A percentile compares a stretch with the other conserved stretches of the same genome.
These are phyloP conservation scores for Petroica traversi DNA, from an alignment of 2,113 vertebrate genomes.

Conservation along the genomic window DNA sequence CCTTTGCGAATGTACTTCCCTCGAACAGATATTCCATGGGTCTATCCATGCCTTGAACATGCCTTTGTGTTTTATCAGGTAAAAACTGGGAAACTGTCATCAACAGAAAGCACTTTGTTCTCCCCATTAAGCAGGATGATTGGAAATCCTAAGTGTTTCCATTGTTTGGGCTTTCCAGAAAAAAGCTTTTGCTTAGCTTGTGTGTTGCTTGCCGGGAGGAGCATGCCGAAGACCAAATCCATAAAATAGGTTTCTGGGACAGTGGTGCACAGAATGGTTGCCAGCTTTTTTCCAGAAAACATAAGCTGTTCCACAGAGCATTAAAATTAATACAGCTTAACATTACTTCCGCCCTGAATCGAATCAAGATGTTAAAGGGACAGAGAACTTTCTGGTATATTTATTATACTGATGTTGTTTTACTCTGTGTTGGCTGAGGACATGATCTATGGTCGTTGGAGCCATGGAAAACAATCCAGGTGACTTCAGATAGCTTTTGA, in stretches of 20 bases:
- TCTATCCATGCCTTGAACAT: not conserved
- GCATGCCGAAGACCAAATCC: not conserved
- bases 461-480: not conserved
- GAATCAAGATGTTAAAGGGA: conserved; percentile 24
- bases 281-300: conserved; percentile 47
- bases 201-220: not conserved
- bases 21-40: not conserved
- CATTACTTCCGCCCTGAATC: conserved; percentile 32
- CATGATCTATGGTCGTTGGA: not conserved
- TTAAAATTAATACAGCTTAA: conserved; percentile 57
- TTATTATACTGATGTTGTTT: not conserved
- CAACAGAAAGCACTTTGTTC: not conserved
- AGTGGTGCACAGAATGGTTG: not conserved
- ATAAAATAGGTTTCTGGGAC: conserved; percentile 66
- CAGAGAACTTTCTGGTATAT: not conserved
- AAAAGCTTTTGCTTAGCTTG: not conserved
- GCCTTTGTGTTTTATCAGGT: not conserved
- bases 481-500: not conserved
- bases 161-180: not conserved
- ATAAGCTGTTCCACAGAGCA: conserved; percentile 46
- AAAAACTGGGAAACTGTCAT: not conserved
- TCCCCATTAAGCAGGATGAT: not conserved
- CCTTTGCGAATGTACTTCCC: not conserved
- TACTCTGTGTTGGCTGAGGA: not conserved
- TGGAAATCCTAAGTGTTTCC: not conserved